A percentile compares a stretch with the other conserved stretches of the same genome.
Evolutionary conservation across 2,888 invertebrate genomes (phyloP).

Genomic region (Drosophila suboccidentalis): DNA sequence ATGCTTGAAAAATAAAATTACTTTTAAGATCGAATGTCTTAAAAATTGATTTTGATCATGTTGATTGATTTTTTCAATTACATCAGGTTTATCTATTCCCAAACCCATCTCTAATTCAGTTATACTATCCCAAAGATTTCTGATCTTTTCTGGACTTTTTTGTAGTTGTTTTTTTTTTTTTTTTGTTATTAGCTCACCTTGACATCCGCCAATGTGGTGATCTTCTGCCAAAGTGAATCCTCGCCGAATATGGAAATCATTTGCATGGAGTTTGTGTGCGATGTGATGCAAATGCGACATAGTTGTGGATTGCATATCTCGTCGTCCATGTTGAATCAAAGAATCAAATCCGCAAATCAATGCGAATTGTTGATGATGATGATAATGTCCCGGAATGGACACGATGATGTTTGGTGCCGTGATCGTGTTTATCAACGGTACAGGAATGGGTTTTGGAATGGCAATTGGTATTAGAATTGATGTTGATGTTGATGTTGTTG

Average conservation of each 20-base stretch:
- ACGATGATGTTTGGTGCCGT: conserved; percentile 3
- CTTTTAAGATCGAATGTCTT: too few relatives aligned
- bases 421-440: conserved; percentile 13
- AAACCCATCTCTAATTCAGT: too few relatives aligned
- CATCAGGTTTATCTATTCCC: neutral
- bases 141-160: too few relatives aligned
- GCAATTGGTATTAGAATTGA: conserved; percentile 5
- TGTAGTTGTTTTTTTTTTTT: neutral
- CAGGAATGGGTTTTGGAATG: conserved; percentile 17
- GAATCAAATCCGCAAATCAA: conserved; percentile 26
- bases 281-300: conserved; percentile 85
- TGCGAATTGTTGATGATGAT: conserved; percentile 4
- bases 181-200: conserved; percentile 70
- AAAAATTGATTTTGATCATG: too few relatives aligned
- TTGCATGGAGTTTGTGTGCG: conserved; percentile 81
- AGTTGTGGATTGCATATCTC: conserved; percentile 78
- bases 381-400: conserved; percentile 1
- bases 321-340: conserved; percentile 60
- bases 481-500: conserved; percentile 15
- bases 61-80: too few relatives aligned
- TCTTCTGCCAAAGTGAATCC: conserved; percentile 85
- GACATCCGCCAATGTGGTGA: conserved; percentile 84
- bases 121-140: too few relatives aligned
- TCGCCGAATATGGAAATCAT: conserved; percentile 85
- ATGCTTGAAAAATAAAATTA: too few relatives aligned